A percentile compares a stretch with the other conserved stretches of the same genome.
Evolutionary conservation across 2,888 invertebrate species (phyloP).

Genomic region (Harpagoxenus sublaevis): DNA sequence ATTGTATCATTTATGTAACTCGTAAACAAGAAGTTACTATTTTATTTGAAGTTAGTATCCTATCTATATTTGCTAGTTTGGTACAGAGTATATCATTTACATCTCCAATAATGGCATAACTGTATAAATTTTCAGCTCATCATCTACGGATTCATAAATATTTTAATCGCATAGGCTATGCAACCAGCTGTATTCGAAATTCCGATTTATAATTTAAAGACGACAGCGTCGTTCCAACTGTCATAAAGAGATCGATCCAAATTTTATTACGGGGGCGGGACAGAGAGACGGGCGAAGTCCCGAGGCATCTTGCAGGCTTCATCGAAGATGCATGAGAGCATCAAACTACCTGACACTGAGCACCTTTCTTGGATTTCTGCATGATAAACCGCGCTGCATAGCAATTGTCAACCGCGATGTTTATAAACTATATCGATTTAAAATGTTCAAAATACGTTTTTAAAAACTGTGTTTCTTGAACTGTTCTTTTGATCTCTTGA

Average conservation of each 20-base stretch:
- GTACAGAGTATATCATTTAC: not conserved
- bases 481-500: not conserved
- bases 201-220: constrained; percentile 44
- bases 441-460: not conserved
- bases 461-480: not conserved
- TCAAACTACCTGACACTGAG: constrained; percentile 47
- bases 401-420: not conserved
- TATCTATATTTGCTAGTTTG: not conserved
- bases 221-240: constrained; percentile 25
- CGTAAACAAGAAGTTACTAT: not conserved
- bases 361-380: constrained; percentile 38
- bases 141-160: constrained; percentile 9
- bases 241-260: constrained; percentile 45
- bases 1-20: not conserved
- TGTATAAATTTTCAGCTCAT: constrained; percentile 11
- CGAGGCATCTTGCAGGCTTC: constrained; percentile 23
- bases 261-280: constrained; percentile 19
- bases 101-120: not conserved
- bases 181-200: constrained; percentile 29
- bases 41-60: not conserved
- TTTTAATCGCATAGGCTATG: not conserved
- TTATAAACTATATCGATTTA: not conserved
- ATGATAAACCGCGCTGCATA: constrained; percentile 22
- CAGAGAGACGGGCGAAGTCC: not conserved
- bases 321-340: constrained; percentile 49